Evolutionary conservation across 2,888 invertebrate species (phyloP).

Genomic region (Hymenopus coronatus): DNA sequence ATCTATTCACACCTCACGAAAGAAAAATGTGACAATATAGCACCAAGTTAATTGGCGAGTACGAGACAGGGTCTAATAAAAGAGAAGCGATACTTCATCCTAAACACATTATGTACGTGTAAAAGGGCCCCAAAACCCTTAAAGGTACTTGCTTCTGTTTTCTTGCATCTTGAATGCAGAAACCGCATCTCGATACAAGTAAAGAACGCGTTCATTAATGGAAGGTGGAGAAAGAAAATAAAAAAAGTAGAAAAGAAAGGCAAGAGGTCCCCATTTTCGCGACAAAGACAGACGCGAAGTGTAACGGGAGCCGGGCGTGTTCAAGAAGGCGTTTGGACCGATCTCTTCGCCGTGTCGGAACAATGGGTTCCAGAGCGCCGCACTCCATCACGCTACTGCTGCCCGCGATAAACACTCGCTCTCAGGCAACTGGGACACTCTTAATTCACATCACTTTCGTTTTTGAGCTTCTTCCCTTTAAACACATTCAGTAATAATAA

Average conservation of each 20-base stretch:
- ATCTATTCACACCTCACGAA: too few relatives aligned
- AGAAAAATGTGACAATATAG: too few relatives aligned
- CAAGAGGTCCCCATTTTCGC: background rate
- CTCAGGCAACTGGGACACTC: background rate
- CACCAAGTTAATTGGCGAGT: too few relatives aligned
- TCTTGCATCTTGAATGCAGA: background rate
- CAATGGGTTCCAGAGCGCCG: background rate
- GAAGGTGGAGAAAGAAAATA: background rate
- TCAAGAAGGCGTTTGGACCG: background rate
- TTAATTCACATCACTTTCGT: background rate
- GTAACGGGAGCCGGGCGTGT: background rate
- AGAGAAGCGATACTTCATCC: too few relatives aligned
- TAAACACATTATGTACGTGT: too few relatives aligned
- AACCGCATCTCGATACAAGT: background rate
- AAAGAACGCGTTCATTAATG: background rate
- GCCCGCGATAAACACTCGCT: background rate
- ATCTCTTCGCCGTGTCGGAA: background rate
- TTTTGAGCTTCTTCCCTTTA: too few relatives aligned
- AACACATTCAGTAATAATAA: too few relatives aligned
- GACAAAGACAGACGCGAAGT: background rate
- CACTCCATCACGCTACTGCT: background rate
- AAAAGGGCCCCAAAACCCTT: too few relatives aligned
- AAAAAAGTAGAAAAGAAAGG: background rate
- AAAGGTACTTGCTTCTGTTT: background rate
- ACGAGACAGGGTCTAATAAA: too few relatives aligned